Percentiles rank a stretch among this genome's conserved stretches.
Evolutionary conservation across 2,888 invertebrate genomes (phyloP).

Genomic region (Pharmacophagus antenor): DNA sequence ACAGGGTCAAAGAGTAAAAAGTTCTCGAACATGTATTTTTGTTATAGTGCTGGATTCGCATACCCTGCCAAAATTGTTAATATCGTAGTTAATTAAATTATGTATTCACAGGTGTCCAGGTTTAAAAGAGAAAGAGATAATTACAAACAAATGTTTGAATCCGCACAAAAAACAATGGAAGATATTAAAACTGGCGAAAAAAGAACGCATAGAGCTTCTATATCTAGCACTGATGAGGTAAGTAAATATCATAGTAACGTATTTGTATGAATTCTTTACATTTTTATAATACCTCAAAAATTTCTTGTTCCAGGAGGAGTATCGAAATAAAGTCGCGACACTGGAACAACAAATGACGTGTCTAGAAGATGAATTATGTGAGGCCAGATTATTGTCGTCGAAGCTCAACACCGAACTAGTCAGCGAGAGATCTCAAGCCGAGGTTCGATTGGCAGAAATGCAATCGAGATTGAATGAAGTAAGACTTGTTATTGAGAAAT

Average conservation of each 20-base stretch:
- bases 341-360: constrained; percentile 92
- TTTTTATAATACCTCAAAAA: too few species aligned
- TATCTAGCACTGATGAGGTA: constrained; percentile 88
- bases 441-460: constrained; percentile 93
- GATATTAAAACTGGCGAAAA: constrained; percentile 85
- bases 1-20: too few species aligned
- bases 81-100: too few species aligned
- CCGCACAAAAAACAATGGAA: constrained; percentile 90
- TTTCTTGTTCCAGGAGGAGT: constrained; percentile 84
- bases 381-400: constrained; percentile 89
- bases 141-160: constrained; percentile 93
- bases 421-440: constrained; percentile 91
- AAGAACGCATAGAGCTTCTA: constrained; percentile 81
- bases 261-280: too few species aligned
- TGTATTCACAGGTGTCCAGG: constrained; percentile 79
- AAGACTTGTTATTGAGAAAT: constrained; percentile 19
- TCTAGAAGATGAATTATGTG: constrained; percentile 93
- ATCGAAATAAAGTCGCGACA: constrained; percentile 85
- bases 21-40: too few species aligned
- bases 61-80: too few species aligned
- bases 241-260: constrained; percentile 28
- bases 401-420: constrained; percentile 94
- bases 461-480: constrained; percentile 93
- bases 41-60: too few species aligned
- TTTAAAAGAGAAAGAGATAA: constrained; percentile 94